Conservation (phyloP, 2,113 vertebrate genomes). For the Arenaria interpres region DNA sequence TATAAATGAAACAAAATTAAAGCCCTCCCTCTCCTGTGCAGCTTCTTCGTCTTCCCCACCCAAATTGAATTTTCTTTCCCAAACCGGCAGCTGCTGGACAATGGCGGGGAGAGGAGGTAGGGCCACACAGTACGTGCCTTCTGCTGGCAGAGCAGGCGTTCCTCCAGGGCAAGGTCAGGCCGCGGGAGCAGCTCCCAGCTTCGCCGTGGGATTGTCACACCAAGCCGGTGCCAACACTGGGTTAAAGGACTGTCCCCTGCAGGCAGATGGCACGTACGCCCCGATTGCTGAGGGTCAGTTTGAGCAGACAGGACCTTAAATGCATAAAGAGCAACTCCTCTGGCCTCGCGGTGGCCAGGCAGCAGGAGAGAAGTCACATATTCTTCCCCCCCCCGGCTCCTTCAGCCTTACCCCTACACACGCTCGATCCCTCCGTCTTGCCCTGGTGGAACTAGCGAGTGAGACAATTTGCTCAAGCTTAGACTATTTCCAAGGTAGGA, state of each 20-base stretch:
- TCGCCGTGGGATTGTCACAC: background rate
- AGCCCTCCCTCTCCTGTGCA: background rate
- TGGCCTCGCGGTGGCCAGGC: background rate
- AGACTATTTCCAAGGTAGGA: background rate
- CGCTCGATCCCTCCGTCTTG: fast-evolving
- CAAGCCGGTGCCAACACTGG: fast-evolving
- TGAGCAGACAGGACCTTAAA: background rate
- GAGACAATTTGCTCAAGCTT: background rate
- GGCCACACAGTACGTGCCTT: background rate
- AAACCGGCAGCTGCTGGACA: background rate
- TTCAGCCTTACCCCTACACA: background rate
- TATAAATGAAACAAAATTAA: background rate
- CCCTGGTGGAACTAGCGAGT: background rate
- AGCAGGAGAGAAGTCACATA: background rate
- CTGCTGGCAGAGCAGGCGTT: background rate
- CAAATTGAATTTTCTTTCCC: background rate
- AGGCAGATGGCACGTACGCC: background rate
- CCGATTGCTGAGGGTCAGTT: background rate
- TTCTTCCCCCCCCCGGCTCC: background rate
- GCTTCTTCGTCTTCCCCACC: background rate
- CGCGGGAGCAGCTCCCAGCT: background rate
- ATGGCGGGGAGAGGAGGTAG: background rate
- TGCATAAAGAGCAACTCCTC: background rate
- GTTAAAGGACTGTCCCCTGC: background rate
- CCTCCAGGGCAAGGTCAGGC: background rate